Percentiles rank a stretch among this genome's conserved stretches.
Evolutionary conservation across 2,888 invertebrate genomes (phyloP).

Genomic region (Axea sp.): DNA sequence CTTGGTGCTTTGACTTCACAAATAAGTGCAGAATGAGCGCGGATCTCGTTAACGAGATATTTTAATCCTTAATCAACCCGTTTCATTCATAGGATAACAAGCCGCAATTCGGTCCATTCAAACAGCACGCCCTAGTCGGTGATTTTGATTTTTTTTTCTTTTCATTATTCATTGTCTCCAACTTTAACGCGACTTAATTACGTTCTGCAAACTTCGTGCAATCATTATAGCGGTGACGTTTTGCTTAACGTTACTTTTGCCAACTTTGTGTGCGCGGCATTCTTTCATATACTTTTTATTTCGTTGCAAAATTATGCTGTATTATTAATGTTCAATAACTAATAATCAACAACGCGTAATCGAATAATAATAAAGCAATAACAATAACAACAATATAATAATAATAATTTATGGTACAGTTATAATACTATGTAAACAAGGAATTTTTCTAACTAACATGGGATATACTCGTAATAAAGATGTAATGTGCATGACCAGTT

Average conservation of each 20-base stretch:
- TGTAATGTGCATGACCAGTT: no score
- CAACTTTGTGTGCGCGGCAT: constrained; percentile 1
- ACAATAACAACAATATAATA: no score
- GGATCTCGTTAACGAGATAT: constrained; percentile 60
- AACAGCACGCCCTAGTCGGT: constrained; percentile 16
- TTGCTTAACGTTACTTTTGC: constrained; percentile 27
- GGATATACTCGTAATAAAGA: no score
- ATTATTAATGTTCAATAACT: no score
- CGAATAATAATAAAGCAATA: no score
- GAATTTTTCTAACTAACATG: no score
- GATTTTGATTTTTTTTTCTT: constrained; percentile 38
- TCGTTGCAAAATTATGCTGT: background rate
- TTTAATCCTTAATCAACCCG: constrained; percentile 62
- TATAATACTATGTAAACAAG: no score
- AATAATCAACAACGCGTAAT: no score
- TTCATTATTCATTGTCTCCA: constrained; percentile 44
- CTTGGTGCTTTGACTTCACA: constrained; percentile 48
- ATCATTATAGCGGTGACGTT: constrained; percentile 14
- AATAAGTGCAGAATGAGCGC: constrained; percentile 45
- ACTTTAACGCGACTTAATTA: constrained; percentile 52
- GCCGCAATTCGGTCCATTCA: constrained; percentile 49
- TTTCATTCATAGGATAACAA: constrained; percentile 54
- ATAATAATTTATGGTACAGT: no score
- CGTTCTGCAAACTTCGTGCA: constrained; percentile 33
- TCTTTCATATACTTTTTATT: constrained; percentile 4